A percentile compares a stretch with the other conserved stretches of the same genome.
Evolutionary conservation across 2,888 invertebrate genomes (phyloP).

Genomic region (Chaitophorus viminalis): DNA sequence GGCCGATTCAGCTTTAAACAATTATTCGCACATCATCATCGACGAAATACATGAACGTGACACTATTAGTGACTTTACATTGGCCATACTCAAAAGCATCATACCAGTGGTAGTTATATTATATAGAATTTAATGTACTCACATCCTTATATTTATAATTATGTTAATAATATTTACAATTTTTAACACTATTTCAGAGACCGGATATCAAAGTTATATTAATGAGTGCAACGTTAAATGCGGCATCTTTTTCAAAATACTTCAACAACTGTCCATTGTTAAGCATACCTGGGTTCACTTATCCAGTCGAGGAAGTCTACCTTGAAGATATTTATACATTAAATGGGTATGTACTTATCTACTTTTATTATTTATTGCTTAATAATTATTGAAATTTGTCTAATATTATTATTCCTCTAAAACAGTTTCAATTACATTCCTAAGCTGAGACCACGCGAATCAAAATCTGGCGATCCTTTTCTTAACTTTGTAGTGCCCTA

Average conservation of each 20-base stretch:
- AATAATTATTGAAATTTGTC: no score
- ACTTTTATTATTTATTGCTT: no score
- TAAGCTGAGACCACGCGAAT: slow-evolving; percentile 30
- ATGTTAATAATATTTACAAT: slow-evolving; percentile 63
- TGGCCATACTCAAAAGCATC: slow-evolving; percentile 83
- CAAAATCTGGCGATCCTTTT: slow-evolving; percentile 51
- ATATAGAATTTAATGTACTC: neutral
- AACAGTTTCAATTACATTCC: slow-evolving; percentile 54
- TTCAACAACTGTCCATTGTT: slow-evolving; percentile 79
- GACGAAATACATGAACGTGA: slow-evolving; percentile 96
- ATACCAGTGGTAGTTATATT: slow-evolving; percentile 67
- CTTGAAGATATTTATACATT: slow-evolving; percentile 77
- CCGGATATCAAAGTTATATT: slow-evolving; percentile 84
- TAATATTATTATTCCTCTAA: neutral
- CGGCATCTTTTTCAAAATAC: slow-evolving; percentile 81
- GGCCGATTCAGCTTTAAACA: slow-evolving; percentile 77
- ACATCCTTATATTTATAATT: neutral
- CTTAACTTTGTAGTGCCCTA: slow-evolving; percentile 45
- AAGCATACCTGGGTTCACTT: slow-evolving; percentile 87
- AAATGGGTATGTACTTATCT: slow-evolving; percentile 37
- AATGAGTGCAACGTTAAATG: slow-evolving; percentile 95
- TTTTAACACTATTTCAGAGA: slow-evolving; percentile 67
- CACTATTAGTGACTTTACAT: slow-evolving; percentile 83
- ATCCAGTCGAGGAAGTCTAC: slow-evolving; percentile 82
- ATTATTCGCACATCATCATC: slow-evolving; percentile 84